Evolutionary conservation across 2,888 invertebrate genomes (phyloP), one percentile per base, ranked within the genome.

Genomic region (Scaeva pyrastri): DNA sequence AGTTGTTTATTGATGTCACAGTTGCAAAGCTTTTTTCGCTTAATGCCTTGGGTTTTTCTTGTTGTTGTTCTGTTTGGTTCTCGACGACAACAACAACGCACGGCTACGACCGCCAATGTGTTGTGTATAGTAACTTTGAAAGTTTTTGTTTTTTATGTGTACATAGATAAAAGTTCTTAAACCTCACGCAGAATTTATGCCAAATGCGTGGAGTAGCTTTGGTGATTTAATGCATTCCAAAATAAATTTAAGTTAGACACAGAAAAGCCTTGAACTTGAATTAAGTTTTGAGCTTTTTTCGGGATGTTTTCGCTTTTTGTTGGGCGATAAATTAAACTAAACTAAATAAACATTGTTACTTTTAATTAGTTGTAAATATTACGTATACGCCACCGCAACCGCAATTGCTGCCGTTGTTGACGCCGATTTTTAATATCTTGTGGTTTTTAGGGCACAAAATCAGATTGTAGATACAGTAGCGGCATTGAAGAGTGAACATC

Each of bases 221-320:
- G 68, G 23, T 60, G 64, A 45, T 36, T 52, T 55, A 36, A 41
- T 60, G 50, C 56, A 36, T 76, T 50, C 21, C 55, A 50, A 50
- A 52, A 21, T 48, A 52, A 64, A 41, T 66, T 45, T 56, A 19
- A 50, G 58, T 36, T 74, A 74, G 74, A 71, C 80, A 39, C 56
- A 70, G 31, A 45, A 73, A 64, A 31, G 55, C 84, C 84, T 76
- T 81, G 85, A 85, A 77, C 81, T 85, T 80, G 84, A 41, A 41
- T 23, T 41, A 39, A 41, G 73, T 74, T 45, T 71, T 10, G 39
- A 43, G 21, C 11, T 39, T 52, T 66, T 77, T 11, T 50, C 19
- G 36, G 19, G 36, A 58, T 43, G 41, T 71, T 74, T 31, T 68
- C n/a, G 56, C 14, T 39, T 39, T 52, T 23, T 4, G 7, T 19